Evolutionary conservation across 2,113 vertebrate genomes (phyloP).

Genomic region (Rissa tridactyla): DNA sequence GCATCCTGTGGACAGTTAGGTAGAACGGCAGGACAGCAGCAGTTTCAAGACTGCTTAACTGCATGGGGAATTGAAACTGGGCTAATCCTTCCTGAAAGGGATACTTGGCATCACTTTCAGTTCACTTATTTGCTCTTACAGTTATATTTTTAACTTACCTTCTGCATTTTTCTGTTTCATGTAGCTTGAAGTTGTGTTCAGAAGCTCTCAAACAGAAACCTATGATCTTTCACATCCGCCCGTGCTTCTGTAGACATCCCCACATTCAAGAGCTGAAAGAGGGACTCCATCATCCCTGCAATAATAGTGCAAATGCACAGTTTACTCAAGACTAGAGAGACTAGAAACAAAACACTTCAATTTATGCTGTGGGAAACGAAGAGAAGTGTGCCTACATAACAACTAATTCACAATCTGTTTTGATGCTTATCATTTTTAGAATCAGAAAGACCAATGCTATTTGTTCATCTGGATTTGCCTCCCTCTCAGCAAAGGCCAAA

Average conservation of each 20-base stretch:
- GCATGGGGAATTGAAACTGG: neutral
- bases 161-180: neutral
- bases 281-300: neutral
- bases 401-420: neutral
- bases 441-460: neutral
- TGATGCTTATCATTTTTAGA: neutral
- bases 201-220: neutral
- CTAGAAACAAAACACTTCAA: rapidly evolving
- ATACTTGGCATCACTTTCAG: neutral
- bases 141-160: neutral
- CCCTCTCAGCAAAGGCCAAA: neutral
- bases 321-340: neutral
- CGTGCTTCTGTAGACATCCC: neutral
- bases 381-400: neutral
- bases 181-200: neutral
- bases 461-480: neutral
- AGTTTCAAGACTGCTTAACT: neutral
- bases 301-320: neutral
- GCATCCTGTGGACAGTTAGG: neutral
- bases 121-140: neutral
- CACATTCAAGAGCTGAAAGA: neutral
- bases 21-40: neutral
- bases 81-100: neutral
- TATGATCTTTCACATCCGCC: neutral
- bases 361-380: neutral